phyloP scores from a whole-genome alignment of 2,888 invertebrate species.

The Diplazon laetatorius region DNA sequence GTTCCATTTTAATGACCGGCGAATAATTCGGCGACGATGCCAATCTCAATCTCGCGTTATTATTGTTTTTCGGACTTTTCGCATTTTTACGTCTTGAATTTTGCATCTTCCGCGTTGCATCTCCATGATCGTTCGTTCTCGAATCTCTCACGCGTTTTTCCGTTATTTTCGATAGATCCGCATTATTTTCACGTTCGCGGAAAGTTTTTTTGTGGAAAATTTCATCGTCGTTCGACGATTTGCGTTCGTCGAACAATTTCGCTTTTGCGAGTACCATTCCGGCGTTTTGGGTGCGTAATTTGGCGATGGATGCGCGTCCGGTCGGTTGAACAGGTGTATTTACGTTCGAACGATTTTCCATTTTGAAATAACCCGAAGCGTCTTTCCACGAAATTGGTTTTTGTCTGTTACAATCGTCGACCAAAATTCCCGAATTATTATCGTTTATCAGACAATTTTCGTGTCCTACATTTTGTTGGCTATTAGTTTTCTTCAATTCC shows the following conservation, averaged over 20 bases:
- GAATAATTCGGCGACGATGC: slow-evolving; percentile 62
- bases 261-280: slow-evolving; percentile 92
- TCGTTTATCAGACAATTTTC: slow-evolving; percentile 11
- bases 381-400: slow-evolving; percentile 83
- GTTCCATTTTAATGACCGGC: slow-evolving; percentile 69
- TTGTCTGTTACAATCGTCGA: slow-evolving; percentile 62
- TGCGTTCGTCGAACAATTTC: slow-evolving; percentile 87
- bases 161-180: too few species aligned
- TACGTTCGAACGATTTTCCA: slow-evolving; percentile 81
- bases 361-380: slow-evolving; percentile 84
- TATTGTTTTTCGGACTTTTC: slow-evolving; percentile 63
- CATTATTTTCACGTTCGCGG: slow-evolving; percentile 38
- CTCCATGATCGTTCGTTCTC: too few species aligned
- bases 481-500: slow-evolving; percentile 76
- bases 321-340: slow-evolving; percentile 82
- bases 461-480: slow-evolving; percentile 70
- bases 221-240: neutral
- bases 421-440: too few species aligned
- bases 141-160: too few species aligned
- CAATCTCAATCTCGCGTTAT: slow-evolving; percentile 61
- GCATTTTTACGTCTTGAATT: slow-evolving; percentile 49
- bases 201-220: too few species aligned
- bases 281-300: slow-evolving; percentile 89
- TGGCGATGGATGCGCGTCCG: slow-evolving; percentile 89
- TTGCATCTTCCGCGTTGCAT: too few species aligned